Base-by-base conservation (phyloP, 2,888 invertebrate species). In the Augochlorella aurata region DNA sequence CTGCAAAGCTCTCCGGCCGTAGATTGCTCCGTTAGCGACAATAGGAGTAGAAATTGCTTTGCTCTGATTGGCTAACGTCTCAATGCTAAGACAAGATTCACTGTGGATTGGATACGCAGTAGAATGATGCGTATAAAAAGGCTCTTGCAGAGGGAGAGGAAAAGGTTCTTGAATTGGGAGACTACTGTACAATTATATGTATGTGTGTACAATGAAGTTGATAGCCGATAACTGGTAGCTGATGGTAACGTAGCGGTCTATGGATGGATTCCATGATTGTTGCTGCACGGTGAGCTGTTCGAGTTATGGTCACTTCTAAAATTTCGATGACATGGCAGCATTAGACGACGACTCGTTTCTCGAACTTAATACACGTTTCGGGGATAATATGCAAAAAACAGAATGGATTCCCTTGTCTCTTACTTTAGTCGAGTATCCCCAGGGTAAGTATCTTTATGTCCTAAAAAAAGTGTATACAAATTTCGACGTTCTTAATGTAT, bases 351-450 rank as follows among this genome's bases (percentile, higher is more conserved):
- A 93, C 75, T 86, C 90, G 75, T 86, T 90, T 84, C 87, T 89
- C 79, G 88, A 90, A 77, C 85, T 90, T 74, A 89, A 90, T 85
- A 90, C 90, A 44, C 88, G 87, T 79, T 89, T 91, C 50, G 81
- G 83, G 70, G 86, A 89, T 74, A 78, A 90, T 47, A 84, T 85
- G 50, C 94, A 94, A 87, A 95, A 94, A 93, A 94, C 95, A 86
- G 96, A 96, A 94, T 98, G 98, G 97, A 96, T 96, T 91, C 97
- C 98, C 86, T 95, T 98, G 84, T 96, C 97, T 82, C 95, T 98
- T 87, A 97, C 98, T 84, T 95, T 97, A 93, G 97, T 98, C 83
- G 98, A 98, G 94, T 98, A 98, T 95, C 97, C 97, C 71, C 96
- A 96, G 96, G 98, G 98, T 97, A 95, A 91, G 89, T 88, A 82